Percentiles rank a stretch among this genome's conserved stretches.
phyloP scores from a whole-genome alignment of 2,888 invertebrate species.

The Chelonus formosanus region DNA sequence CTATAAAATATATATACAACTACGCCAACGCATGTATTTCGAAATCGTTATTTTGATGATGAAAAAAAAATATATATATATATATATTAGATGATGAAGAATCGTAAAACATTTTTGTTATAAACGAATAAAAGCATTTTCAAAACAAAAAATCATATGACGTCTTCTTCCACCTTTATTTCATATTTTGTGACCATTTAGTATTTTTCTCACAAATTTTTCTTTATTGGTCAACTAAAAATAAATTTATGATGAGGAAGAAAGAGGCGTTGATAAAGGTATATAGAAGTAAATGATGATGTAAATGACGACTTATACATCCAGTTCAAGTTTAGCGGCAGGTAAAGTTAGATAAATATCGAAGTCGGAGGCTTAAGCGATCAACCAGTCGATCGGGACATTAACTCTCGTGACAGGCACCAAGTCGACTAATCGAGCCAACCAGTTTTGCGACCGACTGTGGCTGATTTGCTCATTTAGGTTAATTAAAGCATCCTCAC shows the following conservation, averaged over 20 bases:
- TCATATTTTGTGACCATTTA: too few relatives aligned
- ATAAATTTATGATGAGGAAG: background rate
- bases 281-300: conserved; percentile 3
- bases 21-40: conserved; percentile 10
- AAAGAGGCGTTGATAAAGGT: background rate
- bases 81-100: background rate
- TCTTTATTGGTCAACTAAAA: background rate
- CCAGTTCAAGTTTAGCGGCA: conserved; percentile 2
- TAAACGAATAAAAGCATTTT: too few relatives aligned
- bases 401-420: background rate
- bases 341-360: conserved; percentile 8
- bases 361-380: background rate
- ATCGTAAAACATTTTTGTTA: conserved; percentile 9
- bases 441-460: conserved; percentile 20
- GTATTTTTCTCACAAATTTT: too few relatives aligned
- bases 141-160: too few relatives aligned
- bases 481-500: conserved; percentile 25
- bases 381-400: too few relatives aligned
- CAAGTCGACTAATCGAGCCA: conserved; percentile 12
- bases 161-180: too few relatives aligned
- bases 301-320: conserved; percentile 15
- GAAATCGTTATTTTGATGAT: conserved; percentile 23
- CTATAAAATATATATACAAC: conserved; percentile 20
- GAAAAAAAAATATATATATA: background rate
- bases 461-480: conserved; percentile 26